Evolutionary conservation across 2,888 invertebrate genomes (phyloP), one percentile per base, ranked within the genome.

Genomic region (Pinctada fucata): DNA sequence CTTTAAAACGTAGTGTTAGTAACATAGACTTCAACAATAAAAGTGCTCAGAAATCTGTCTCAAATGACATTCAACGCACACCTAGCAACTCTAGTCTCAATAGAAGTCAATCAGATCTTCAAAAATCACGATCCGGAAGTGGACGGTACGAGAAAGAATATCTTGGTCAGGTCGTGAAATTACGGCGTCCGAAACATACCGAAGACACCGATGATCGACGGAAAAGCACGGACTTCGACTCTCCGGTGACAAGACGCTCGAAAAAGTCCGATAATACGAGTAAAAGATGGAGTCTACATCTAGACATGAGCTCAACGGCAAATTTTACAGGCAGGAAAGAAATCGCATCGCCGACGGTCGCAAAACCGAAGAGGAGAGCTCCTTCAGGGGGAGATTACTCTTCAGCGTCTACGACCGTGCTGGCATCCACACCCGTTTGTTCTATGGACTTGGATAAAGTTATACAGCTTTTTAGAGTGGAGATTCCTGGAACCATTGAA

Each of bases 281-380:
- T 48, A 74, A 74, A n/a, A 65, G 74, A 49, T 66, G 74, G 74
- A 74, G 74, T 74, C 65, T 74, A 6, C 65, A 74, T 74, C 51
- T 74, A 50, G 66, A 65, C 3, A 49, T 66, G 10, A 66, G 65
- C 51, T n/a, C 66, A 8, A 50, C 48, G 8, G 1, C 66, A n/a
- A 10, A 50, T 74, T 48, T 45, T 50, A 50, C 50, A 49, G 72
- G 52, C 51, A 65, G 51, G 49, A 63, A 74, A 58, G 58, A 58
- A 58, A 58, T 13, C 13, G 58, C 74, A 31, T 64, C 73, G 45
- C 58, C 66, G 4, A 48, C 16, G 31, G 65, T 58, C 5, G 31
- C 49, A 4, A 74, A 66, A 13, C 16, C 49, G 63, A 74, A 50
- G 16, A 74, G 66, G 51, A 51, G 66, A 51, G 48, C 49, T 47